Evolutionary conservation across 2,888 invertebrate genomes (phyloP).

Genomic region (Junonia oenone): DNA sequence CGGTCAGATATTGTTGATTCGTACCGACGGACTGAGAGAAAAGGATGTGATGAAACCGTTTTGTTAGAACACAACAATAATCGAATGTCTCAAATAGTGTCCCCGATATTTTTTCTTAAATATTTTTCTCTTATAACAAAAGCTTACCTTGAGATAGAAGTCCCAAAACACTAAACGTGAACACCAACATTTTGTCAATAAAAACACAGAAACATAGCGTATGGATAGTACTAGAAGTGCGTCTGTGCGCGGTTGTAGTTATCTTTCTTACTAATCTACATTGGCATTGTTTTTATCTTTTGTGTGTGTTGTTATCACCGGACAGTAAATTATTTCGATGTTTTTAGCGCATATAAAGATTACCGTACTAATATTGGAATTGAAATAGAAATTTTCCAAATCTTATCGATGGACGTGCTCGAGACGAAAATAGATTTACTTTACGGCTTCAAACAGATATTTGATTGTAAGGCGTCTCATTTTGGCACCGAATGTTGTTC

Average conservation of each 20-base stretch:
- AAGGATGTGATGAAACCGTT: constrained; percentile 47
- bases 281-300: constrained; percentile 52
- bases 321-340: constrained; percentile 59
- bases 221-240: constrained; percentile 38
- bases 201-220: constrained; percentile 31
- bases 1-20: constrained; percentile 41
- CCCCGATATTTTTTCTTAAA: constrained; percentile 23
- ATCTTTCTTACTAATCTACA: constrained; percentile 60
- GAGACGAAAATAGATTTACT: constrained; percentile 45
- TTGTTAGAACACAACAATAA: constrained; percentile 21
- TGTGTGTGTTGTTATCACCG: constrained; percentile 50
- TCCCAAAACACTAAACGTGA: constrained; percentile 43
- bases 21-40: constrained; percentile 46
- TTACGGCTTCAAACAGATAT: constrained; percentile 17
- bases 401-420: constrained; percentile 26
- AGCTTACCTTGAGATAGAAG: constrained; percentile 55
- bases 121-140: not conserved
- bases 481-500: not conserved
- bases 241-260: constrained; percentile 43
- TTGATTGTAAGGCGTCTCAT: constrained; percentile 16
- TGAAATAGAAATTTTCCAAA: constrained; percentile 35
- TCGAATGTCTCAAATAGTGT: constrained; percentile 9
- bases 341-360: constrained; percentile 44
- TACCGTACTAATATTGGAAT: constrained; percentile 22
- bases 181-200: constrained; percentile 43